Base-by-base conservation (phyloP, 2,797 vertebrate species). In the Philypnodon macrostomus region DNA sequence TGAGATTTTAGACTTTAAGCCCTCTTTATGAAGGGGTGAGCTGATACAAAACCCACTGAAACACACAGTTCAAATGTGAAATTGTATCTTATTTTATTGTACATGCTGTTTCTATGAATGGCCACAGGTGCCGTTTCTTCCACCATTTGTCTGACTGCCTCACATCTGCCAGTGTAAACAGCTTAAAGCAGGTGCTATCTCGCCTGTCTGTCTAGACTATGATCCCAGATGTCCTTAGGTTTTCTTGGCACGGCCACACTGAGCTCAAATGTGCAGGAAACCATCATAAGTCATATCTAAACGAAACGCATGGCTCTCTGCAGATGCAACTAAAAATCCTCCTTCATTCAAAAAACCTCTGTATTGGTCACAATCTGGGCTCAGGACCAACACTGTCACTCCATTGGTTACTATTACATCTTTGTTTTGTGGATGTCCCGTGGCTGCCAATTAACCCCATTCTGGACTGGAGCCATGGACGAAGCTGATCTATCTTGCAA, bases 401-500 rank as follows among this genome's bases (percentile, higher is more conserved):
- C 47, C 64, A 67, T 77, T 63, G 72, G 23, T 73, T 63, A 62
- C 42, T 54, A 54, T 38, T 23, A 12, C 14, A 29, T 24, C 32
- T 68, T 45, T 60, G 14, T 45, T 53, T 18, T 53, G 51, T 63
- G 53, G 34, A 53, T 10, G 18, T 12, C 60, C 61, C 76, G 66
- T 77, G 70, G 65, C 71, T 80, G 86, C 83, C 83, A 84, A 53
- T 87, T 80, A 85, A 71, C 48, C n/a, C 67, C 72, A 73, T 81
- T 69, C 67, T 69, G 63, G 53, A 67, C 48, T 4, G 16, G 62
- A 78, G 80, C 88, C 79, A 87, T 27, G 53, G 58, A 87, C 67
- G 4, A n/a, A n/a, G n/a, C n/a, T n/a, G 74, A 88, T 87, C 77
- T 61, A 49, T 58, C 71, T 63, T 35, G 16, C 56, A 72, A 66